Evolutionary conservation across 2,113 vertebrate species (phyloP).

Genomic region (Protomyctophum bolini): DNA sequence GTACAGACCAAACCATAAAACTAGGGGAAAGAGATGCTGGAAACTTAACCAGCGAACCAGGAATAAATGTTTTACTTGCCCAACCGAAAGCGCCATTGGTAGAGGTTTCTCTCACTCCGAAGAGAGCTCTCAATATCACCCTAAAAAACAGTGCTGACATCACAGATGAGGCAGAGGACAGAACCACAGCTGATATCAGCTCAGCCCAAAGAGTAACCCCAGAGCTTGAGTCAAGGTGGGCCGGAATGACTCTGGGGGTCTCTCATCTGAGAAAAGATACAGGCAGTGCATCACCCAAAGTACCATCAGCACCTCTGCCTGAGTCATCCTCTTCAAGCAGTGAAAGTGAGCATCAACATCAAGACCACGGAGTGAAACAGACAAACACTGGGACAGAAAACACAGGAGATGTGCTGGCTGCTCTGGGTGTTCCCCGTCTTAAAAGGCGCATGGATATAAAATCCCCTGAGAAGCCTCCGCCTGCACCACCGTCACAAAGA

Average conservation of each 20-base stretch:
- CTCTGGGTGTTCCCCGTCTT: background rate
- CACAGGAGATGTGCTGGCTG: background rate
- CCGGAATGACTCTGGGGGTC: conserved; percentile 55
- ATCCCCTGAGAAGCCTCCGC: conserved; percentile 4
- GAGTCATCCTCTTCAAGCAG: conserved; percentile 29
- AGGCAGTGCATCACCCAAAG: conserved; percentile 41
- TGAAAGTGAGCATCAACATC: conserved; percentile 39
- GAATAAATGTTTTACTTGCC: too few relatives aligned
- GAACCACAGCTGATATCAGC: conserved; percentile 11
- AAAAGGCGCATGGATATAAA: background rate
- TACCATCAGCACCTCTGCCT: conserved; percentile 22
- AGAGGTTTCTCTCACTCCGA: too few relatives aligned
- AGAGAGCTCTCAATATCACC: conserved; percentile 33
- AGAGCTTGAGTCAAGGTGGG: conserved; percentile 63
- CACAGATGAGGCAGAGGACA: conserved; percentile 10
- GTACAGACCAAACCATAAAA: conserved; percentile 30
- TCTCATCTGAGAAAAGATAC: conserved; percentile 65
- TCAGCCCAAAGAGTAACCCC: conserved; percentile 33
- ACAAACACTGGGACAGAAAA: conserved; percentile 6
- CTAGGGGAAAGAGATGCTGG: background rate
- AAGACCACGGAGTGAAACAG: conserved; percentile 5
- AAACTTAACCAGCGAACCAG: too few relatives aligned
- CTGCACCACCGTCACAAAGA: background rate
- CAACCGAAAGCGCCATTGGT: conserved; percentile 18
- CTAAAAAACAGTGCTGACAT: conserved; percentile 55